phyloP scores from a whole-genome alignment of 2,888 invertebrate species.

The Pachydiplax longipennis region DNA sequence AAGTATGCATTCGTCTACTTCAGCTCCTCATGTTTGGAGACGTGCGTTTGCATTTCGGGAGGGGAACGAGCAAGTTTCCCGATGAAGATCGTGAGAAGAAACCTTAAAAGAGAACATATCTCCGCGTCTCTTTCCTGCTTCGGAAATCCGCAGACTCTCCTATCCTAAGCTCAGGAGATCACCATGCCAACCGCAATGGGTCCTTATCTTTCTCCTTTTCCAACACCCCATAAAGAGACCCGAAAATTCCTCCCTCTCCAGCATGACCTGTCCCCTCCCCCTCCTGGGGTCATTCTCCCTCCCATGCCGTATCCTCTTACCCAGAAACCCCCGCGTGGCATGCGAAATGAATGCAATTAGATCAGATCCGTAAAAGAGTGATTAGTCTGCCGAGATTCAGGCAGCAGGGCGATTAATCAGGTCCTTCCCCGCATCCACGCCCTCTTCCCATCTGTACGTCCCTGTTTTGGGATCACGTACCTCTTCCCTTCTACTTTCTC shows the following conservation, averaged over 20 bases:
- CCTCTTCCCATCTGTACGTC: slow-evolving; percentile 11
- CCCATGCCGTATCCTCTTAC: slow-evolving; percentile 27
- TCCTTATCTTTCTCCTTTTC: slow-evolving; percentile 17
- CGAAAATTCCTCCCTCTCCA: slow-evolving; percentile 17
- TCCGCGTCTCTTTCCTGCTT: not conserved
- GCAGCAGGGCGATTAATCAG: slow-evolving; percentile 39
- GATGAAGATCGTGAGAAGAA: not conserved
- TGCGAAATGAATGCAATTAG: slow-evolving; percentile 39
- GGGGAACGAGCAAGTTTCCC: not conserved
- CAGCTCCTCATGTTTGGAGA: not conserved
- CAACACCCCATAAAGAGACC: not conserved
- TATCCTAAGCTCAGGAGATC: not conserved
- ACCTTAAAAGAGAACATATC: slow-evolving; percentile 28
- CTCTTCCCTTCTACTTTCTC: not conserved
- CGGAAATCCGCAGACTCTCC: not conserved
- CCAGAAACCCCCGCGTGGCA: slow-evolving; percentile 29
- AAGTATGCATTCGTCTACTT: not conserved
- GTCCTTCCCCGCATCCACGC: not conserved
- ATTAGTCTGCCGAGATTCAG: slow-evolving; percentile 41
- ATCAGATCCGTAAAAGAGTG: slow-evolving; percentile 40
- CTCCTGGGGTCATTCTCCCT: slow-evolving; percentile 21
- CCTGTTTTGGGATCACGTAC: slow-evolving; percentile 28
- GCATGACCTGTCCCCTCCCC: not conserved
- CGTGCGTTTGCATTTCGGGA: not conserved
- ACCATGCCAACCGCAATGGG: slow-evolving; percentile 24